phyloP scores from a whole-genome alignment of 2,113 vertebrate genomes.

The Tachysurus vachellii region DNA sequence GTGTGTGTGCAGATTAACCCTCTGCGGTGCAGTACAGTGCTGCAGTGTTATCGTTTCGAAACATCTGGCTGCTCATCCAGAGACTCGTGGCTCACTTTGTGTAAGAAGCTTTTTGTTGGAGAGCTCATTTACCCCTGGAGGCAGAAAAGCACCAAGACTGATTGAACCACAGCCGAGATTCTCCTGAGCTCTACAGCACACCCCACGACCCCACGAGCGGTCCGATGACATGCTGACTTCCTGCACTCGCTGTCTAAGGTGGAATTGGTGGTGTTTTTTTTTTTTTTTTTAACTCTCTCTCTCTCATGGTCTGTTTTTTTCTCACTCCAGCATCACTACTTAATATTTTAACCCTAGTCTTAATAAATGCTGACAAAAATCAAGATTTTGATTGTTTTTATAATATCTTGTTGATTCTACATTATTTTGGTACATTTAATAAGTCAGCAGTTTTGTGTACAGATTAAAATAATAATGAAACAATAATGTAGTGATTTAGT shows the following conservation, averaged over 20 bases:
- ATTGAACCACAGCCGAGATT: constrained; percentile 60
- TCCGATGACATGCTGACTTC: neutral
- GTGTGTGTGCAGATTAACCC: constrained; percentile 84
- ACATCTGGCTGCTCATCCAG: constrained; percentile 88
- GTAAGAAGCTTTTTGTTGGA: constrained; percentile 90
- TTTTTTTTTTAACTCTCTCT: neutral
- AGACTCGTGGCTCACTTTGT: constrained; percentile 88
- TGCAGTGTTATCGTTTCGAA: constrained; percentile 82
- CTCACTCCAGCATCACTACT: neutral
- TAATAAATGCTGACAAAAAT: neutral
- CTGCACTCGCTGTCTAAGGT: neutral
- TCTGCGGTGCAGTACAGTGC: constrained; percentile 73
- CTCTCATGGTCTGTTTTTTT: neutral
- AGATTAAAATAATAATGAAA: neutral
- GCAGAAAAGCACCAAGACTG: constrained; percentile 84
- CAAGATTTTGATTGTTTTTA: neutral
- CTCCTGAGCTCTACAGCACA: neutral
- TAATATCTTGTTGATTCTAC: neutral
- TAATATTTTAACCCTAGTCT: neutral
- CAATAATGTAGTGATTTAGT: neutral
- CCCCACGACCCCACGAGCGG: neutral
- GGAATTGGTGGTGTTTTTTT: neutral
- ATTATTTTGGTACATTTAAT: neutral
- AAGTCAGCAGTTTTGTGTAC: neutral
- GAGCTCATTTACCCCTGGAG: constrained; percentile 97